Evolutionary conservation across 2,113 vertebrate species (phyloP).

Genomic region (Psittacula cyanocephala): DNA sequence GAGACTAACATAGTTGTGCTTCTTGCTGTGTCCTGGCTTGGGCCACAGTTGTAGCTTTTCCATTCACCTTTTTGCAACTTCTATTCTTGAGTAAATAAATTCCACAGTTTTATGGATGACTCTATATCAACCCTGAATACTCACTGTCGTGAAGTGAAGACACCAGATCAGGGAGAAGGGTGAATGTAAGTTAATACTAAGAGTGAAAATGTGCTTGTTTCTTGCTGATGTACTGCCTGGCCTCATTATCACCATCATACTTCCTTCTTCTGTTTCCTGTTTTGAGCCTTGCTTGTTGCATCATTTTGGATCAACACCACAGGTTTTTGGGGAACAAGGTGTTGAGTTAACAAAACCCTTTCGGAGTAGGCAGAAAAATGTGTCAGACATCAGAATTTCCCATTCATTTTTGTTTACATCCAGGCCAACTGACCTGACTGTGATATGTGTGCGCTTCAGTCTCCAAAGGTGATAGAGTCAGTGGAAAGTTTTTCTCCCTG

Average conservation of each 20-base stretch:
- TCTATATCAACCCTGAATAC: background rate
- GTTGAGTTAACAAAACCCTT: background rate
- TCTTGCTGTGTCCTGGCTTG: background rate
- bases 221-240: background rate
- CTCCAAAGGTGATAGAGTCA: background rate
- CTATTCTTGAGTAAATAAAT: background rate
- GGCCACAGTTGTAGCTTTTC: background rate
- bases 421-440: background rate
- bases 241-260: background rate
- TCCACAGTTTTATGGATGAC: background rate
- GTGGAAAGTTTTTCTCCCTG: background rate
- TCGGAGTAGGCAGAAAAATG: background rate
- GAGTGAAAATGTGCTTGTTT: background rate
- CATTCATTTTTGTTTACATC: background rate
- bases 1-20: background rate
- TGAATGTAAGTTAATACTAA: background rate
- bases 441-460: background rate
- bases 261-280: background rate
- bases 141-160: background rate
- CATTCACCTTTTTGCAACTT: background rate
- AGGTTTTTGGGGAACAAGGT: background rate
- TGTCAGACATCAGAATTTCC: background rate
- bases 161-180: background rate
- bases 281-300: background rate
- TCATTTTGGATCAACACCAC: background rate